phyloP scores from a whole-genome alignment of 1,140 invertebrate species.

The Latrodectus geometricus region DNA sequence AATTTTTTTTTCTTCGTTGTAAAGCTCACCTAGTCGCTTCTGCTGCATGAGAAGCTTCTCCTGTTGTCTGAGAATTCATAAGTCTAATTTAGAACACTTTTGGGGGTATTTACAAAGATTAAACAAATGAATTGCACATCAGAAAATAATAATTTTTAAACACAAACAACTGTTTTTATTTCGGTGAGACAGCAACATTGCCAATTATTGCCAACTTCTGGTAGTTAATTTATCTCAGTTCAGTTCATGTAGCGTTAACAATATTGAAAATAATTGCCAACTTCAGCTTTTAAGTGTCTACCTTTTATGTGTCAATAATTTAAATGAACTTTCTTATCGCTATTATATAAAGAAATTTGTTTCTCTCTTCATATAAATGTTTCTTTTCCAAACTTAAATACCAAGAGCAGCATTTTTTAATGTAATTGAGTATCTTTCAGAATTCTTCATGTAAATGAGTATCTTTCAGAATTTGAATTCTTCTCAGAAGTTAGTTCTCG shows the following conservation, averaged over 20 bases:
- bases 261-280: not conserved
- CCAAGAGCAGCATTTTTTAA: too few species aligned
- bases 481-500: too few species aligned
- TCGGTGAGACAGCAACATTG: conserved; percentile 61
- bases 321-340: not conserved
- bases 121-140: not conserved
- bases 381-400: not conserved
- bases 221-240: conserved; percentile 38
- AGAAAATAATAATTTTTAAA: conserved; percentile 38
- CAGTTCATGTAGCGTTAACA: conserved; percentile 7
- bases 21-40: conserved; percentile 40
- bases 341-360: not conserved
- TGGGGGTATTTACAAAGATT: not conserved
- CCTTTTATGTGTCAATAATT: not conserved
- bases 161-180: conserved; percentile 35
- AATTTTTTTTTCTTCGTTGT: not conserved
- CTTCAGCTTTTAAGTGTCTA: not conserved
- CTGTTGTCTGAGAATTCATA: conserved; percentile 50
- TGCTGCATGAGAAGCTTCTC: conserved; percentile 35
- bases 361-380: not conserved
- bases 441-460: too few species aligned
- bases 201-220: conserved; percentile 56
- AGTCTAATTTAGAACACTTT: not conserved
- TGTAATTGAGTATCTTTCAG: too few species aligned
- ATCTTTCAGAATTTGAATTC: too few species aligned